These are phyloP conservation scores for Zaprionus taronus DNA, from an alignment of 1,140 invertebrate species.

Conservation along the genomic window DNA sequence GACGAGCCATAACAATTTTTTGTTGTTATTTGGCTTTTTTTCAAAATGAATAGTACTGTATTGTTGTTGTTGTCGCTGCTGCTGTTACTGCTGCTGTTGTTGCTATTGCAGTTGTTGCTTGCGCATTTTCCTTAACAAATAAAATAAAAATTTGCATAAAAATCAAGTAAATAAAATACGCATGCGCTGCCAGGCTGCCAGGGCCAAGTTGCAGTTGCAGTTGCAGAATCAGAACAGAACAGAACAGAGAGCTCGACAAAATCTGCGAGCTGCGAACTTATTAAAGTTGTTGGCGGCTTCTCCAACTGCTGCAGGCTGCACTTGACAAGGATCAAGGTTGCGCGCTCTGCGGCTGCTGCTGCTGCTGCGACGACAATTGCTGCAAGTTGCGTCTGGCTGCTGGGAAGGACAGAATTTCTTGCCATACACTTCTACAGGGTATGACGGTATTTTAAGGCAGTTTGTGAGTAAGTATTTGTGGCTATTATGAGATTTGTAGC, in stretches of 20 bases:
- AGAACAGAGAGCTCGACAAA: slow-evolving; percentile 44
- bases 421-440: background rate
- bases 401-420: slow-evolving; percentile 22
- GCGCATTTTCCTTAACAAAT: slow-evolving; percentile 66
- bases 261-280: slow-evolving; percentile 76
- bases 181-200: slow-evolving; percentile 51
- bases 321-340: slow-evolving; percentile 84
- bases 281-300: slow-evolving; percentile 64
- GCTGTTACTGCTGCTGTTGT: slow-evolving; percentile 20
- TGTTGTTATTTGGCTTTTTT: slow-evolving; percentile 6
- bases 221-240: slow-evolving; percentile 49
- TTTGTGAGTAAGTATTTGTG: background rate
- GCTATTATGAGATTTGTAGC: too few species aligned
- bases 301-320: slow-evolving; percentile 47
- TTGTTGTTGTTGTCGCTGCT: slow-evolving; percentile 57
- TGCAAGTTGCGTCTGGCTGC: slow-evolving; percentile 22
- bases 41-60: slow-evolving; percentile 64
- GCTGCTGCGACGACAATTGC: slow-evolving; percentile 35
- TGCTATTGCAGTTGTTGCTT: slow-evolving; percentile 21
- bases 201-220: slow-evolving; percentile 1
- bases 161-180: slow-evolving; percentile 78
- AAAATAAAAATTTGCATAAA: slow-evolving; percentile 78
- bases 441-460: background rate
- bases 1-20: slow-evolving; percentile 75
- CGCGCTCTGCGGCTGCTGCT: slow-evolving; percentile 17